Base-by-base conservation (phyloP, 2,888 invertebrate species). In the Pantelozetes paolii region DNA sequence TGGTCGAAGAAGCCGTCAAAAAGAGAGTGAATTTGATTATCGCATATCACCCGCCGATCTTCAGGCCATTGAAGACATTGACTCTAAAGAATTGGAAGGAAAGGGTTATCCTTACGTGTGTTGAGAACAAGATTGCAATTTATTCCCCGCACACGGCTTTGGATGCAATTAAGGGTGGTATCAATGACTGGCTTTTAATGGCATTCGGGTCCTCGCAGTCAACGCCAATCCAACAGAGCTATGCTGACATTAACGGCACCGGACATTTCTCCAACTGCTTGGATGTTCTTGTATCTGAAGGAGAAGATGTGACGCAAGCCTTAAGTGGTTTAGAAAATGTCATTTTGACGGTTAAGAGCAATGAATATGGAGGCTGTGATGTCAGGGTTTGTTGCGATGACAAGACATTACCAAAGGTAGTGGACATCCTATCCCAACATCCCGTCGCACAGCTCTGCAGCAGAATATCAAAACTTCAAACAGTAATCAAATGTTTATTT, bases 11-110 rank as follows among this genome's bases (percentile, higher is more conserved):
- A 84, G 93, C 94, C 0, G 81, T 90, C 3, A 82, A 84, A 1
- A 82, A 85, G 71, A 85, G 87, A 20, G 87, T 87, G 71, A 88
- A 93, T 81, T 83, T 96, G 83, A 92, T 97, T 74, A 85, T 97
- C 74, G 90, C 94, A 0, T 97, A 97, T 82, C 97, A 97, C 85
- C 97, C 97, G n/a, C 94, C 94, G 23, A 91, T 97, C 81, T 97
- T 97, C 83, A 84, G 86, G 18, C 88, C 92, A 8, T 79, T 97
- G 72, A 95, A 93, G 81, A 86, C 89, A 48, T 84, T 97, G 50
- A 88, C 89, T 1, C 67, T 42, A n/a, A 84, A 82, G 72, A 82
- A 82, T 15, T 88, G 88, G 92, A 87, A 94, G 84, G 91, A 94
- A 81, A 86, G 90, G 36, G 86, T 95, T 15, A 86, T 92, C 9